Conservation (phyloP, 2,888 invertebrate species). For the Pollenia amentaria region DNA sequence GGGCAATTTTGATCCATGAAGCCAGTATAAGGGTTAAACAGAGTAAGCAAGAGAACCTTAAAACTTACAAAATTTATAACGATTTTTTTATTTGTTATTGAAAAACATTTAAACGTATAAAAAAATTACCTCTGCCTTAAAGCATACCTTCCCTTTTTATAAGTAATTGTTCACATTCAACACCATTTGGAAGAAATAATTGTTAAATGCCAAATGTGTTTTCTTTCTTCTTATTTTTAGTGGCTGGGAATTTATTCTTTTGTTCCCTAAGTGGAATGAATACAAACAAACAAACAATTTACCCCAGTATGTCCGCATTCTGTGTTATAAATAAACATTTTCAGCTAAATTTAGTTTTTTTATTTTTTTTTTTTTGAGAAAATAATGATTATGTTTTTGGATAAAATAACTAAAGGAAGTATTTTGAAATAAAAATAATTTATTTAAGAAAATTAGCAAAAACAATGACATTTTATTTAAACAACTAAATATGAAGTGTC, state of each 20-base stretch:
- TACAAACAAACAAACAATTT: conserved; percentile 29
- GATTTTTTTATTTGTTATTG: too few relatives aligned
- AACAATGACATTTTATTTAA: conserved; percentile 55
- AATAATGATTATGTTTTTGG: not conserved
- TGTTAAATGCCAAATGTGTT: conserved; percentile 57
- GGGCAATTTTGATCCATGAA: too few relatives aligned
- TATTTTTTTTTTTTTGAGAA: not conserved
- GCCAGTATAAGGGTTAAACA: too few relatives aligned
- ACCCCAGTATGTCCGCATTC: conserved; percentile 67
- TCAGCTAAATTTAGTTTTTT: conserved; percentile 24
- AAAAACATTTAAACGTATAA: too few relatives aligned
- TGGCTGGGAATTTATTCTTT: conserved; percentile 38
- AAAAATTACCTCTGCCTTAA: too few relatives aligned
- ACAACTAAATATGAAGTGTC: conserved; percentile 21
- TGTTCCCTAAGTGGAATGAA: conserved; percentile 11
- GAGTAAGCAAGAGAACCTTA: too few relatives aligned
- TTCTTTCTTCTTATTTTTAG: not conserved
- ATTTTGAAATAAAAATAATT: conserved; percentile 61
- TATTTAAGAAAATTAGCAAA: conserved; percentile 71
- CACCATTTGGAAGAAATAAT: conserved; percentile 33
- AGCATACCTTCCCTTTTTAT: not conserved
- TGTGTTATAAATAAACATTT: conserved; percentile 32
- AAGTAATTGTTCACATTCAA: not conserved
- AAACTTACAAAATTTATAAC: too few relatives aligned
- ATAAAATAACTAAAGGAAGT: conserved; percentile 30